A percentile compares a stretch with the other conserved stretches of the same genome.
phyloP scores from a whole-genome alignment of 1,140 invertebrate genomes.

The Drosophila kikkawai region DNA sequence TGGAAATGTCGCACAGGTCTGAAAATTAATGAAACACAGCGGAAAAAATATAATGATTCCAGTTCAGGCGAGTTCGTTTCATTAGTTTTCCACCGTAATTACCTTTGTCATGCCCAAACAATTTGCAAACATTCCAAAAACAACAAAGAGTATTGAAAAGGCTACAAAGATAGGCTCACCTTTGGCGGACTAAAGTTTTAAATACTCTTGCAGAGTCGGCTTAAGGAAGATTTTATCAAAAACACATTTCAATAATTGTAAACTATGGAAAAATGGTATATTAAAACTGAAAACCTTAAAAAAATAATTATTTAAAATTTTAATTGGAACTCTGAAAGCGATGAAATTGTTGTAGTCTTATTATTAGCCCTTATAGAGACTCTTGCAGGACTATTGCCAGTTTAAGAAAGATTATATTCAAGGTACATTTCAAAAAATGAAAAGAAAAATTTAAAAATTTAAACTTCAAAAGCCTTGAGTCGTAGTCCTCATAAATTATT shows the following conservation, averaged over 20 bases:
- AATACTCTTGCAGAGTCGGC: not conserved
- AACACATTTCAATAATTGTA: not conserved
- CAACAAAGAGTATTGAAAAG: conserved; percentile 9
- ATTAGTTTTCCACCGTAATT: conserved; percentile 53
- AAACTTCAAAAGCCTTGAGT: too few species aligned
- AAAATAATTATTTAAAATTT: not conserved
- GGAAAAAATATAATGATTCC: conserved; percentile 24
- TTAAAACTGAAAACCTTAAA: too few species aligned
- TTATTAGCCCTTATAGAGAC: too few species aligned
- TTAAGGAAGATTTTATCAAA: not conserved
- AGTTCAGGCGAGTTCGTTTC: conserved; percentile 38
- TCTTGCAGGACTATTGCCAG: too few species aligned
- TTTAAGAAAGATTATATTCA: too few species aligned
- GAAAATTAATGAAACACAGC: conserved; percentile 50
- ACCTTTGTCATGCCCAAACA: conserved; percentile 53
- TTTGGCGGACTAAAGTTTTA: not conserved
- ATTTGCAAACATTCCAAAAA: conserved; percentile 31
- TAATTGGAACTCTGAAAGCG: not conserved
- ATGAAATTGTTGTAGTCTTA: too few species aligned
- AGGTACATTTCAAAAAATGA: too few species aligned
- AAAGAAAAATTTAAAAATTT: not conserved
- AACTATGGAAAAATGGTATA: too few species aligned
- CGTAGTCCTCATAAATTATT: too few species aligned
- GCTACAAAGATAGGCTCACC: not conserved
- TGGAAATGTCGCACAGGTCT: conserved; percentile 51